A percentile compares a stretch with the other conserved stretches of the same genome.
phyloP scores from a whole-genome alignment of 2,797 vertebrate genomes.

The Melanotaenia pygmaea region DNA sequence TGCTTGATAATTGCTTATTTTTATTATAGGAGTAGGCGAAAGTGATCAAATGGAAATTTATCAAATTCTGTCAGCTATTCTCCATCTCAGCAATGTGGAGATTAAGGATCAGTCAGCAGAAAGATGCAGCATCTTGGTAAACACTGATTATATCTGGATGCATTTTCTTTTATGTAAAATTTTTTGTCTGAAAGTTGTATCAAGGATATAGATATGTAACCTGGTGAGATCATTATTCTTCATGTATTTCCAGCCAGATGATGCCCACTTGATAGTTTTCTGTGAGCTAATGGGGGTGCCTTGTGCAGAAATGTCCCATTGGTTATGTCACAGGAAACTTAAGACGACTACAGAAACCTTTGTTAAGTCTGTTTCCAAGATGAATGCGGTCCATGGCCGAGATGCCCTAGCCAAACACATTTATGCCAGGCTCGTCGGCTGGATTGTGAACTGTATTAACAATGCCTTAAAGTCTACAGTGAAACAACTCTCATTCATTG shows the following conservation, averaged over 20 bases:
- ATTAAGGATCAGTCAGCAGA: slow-evolving; percentile 89
- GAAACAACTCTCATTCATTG: slow-evolving; percentile 94
- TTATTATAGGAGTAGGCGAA: slow-evolving; percentile 87
- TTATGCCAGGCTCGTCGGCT: slow-evolving; percentile 91
- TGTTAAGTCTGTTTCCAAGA: slow-evolving; percentile 89
- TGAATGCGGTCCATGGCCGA: slow-evolving; percentile 89
- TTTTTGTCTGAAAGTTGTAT: background rate
- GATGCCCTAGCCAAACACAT: slow-evolving; percentile 96
- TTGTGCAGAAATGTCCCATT: slow-evolving; percentile 92
- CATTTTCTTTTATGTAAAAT: background rate
- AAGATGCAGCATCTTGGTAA: slow-evolving; percentile 88
- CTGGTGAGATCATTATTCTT: background rate
- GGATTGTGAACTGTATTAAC: slow-evolving; percentile 93
- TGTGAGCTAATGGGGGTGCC: slow-evolving; percentile 93
- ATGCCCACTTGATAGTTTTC: slow-evolving; percentile 88
- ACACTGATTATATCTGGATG: slow-evolving; percentile 20
- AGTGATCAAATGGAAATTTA: slow-evolving; percentile 93
- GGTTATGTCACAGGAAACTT: slow-evolving; percentile 95
- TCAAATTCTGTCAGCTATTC: slow-evolving; percentile 91
- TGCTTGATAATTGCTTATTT: background rate
- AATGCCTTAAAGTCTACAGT: slow-evolving; percentile 85
- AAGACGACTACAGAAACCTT: slow-evolving; percentile 91
- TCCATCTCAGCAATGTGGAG: slow-evolving; percentile 94
- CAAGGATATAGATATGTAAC: background rate
- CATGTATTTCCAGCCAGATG: slow-evolving; percentile 84